A percentile compares a stretch with the other conserved stretches of the same genome.
Evolutionary conservation across 2,888 invertebrate genomes (phyloP).

Genomic region (Stenotaenia linearis): DNA sequence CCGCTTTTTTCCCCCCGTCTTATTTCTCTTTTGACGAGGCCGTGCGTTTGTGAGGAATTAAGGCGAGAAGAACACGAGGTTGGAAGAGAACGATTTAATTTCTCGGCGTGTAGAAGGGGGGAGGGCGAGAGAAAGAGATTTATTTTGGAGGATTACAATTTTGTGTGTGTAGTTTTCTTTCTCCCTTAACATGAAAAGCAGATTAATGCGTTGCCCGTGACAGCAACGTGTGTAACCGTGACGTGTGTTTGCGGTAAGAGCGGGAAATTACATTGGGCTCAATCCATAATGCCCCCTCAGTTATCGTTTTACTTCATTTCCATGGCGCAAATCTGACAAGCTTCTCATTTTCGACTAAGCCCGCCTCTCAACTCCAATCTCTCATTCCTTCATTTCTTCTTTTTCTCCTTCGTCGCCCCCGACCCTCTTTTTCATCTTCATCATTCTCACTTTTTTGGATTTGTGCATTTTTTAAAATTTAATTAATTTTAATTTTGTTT

Average conservation of each 20-base stretch:
- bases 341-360: not conserved
- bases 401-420: not conserved
- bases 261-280: not conserved
- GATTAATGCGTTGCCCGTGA: constrained; percentile 3
- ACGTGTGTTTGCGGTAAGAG: constrained; percentile 8
- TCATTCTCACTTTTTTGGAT: not conserved
- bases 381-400: not conserved
- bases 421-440: not conserved
- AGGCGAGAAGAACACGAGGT: not conserved
- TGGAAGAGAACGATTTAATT: not conserved
- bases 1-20: not conserved
- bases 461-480: too few relatives aligned
- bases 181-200: not conserved
- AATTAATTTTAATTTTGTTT: too few relatives aligned
- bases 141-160: constrained; percentile 8
- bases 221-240: constrained; percentile 8
- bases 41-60: not conserved
- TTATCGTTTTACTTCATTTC: constrained; percentile 24
- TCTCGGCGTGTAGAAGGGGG: not conserved
- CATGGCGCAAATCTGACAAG: constrained; percentile 1
- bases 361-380: not conserved
- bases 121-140: not conserved
- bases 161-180: not conserved
- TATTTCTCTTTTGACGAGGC: not conserved
- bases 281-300: not conserved